A percentile compares a stretch with the other conserved stretches of the same genome.
These are phyloP conservation scores for Matsumurasca onukii DNA, from an alignment of 1,140 invertebrate species.

Conservation along the genomic window DNA sequence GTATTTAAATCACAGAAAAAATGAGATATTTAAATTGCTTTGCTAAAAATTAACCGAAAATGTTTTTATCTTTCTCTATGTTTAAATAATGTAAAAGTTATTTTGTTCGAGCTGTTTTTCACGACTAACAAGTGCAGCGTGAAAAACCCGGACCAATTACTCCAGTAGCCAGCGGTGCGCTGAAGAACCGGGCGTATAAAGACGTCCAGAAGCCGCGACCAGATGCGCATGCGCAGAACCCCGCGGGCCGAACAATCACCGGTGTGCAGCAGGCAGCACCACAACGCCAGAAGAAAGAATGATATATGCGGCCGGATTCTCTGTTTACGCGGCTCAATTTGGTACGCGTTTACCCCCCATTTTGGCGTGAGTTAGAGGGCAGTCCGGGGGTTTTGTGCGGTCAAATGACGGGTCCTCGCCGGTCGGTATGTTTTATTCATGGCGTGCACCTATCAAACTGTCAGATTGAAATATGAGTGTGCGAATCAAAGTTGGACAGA, in stretches of 20 bases:
- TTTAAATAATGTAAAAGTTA: too few relatives aligned
- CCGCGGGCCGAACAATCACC: not conserved
- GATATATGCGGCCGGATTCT: slow-evolving; percentile 16
- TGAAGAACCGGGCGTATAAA: too few relatives aligned
- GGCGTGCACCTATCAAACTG: slow-evolving; percentile 19
- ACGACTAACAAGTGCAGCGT: too few relatives aligned
- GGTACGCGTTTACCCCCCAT: not conserved
- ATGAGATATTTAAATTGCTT: too few relatives aligned
- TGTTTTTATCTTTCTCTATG: too few relatives aligned
- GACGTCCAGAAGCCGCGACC: too few relatives aligned
- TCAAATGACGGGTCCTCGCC: slow-evolving; percentile 16
- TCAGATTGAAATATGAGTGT: slow-evolving; percentile 25
- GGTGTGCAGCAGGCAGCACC: not conserved
- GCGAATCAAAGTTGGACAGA: slow-evolving; percentile 25
- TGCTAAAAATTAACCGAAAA: too few relatives aligned
- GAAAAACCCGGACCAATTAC: too few relatives aligned
- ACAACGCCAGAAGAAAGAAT: not conserved
- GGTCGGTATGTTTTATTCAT: slow-evolving; percentile 13
- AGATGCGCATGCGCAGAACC: too few relatives aligned
- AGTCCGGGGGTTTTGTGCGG: not conserved
- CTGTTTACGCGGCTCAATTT: slow-evolving; percentile 12
- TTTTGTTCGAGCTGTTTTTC: too few relatives aligned
- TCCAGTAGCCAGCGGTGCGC: too few relatives aligned
- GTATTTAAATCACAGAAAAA: too few relatives aligned
- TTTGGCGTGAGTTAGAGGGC: slow-evolving; percentile 12